These are phyloP conservation scores for Dasypogon diadema DNA, from an alignment of 2,888 invertebrate species.

Conservation along the genomic window DNA sequence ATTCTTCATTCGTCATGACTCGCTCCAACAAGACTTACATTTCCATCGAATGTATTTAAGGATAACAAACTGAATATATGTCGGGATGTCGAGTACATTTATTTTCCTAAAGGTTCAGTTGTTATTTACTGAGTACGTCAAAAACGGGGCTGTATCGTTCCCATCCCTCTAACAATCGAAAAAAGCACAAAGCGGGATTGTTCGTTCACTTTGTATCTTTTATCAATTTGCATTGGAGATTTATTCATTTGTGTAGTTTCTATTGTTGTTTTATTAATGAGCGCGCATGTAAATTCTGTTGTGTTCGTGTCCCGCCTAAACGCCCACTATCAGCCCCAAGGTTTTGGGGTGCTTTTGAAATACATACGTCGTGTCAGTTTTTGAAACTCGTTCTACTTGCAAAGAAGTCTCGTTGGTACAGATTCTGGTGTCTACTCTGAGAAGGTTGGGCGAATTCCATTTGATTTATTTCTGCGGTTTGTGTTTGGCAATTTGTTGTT, in stretches of 20 bases:
- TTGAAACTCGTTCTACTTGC: conserved; percentile 31
- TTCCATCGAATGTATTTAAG: conserved; percentile 20
- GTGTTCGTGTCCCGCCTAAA: conserved; percentile 3
- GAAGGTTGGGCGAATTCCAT: conserved; percentile 37
- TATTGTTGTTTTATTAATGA: conserved; percentile 51
- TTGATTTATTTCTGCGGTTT: conserved; percentile 49
- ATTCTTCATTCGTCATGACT: neutral
- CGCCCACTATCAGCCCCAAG: conserved; percentile 15
- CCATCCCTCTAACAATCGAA: neutral
- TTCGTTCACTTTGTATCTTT: conserved; percentile 39
- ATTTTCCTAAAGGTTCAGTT: conserved; percentile 27
- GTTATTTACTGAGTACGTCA: conserved; percentile 22
- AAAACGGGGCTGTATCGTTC: neutral
- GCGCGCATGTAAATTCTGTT: conserved; percentile 21
- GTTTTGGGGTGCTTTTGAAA: neutral
- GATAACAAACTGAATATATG: conserved; percentile 36
- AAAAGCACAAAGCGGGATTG: neutral
- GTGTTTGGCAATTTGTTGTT: conserved; percentile 28
- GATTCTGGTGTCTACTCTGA: neutral
- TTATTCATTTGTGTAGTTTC: conserved; percentile 49
- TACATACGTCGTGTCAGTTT: conserved; percentile 40
- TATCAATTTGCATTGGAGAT: conserved; percentile 50
- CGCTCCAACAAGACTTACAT: neutral
- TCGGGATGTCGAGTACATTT: conserved; percentile 33
- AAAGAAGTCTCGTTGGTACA: conserved; percentile 20